Evolutionary conservation across 2,797 vertebrate species (phyloP).

Genomic region (Lepilemur ruficaudatus): DNA sequence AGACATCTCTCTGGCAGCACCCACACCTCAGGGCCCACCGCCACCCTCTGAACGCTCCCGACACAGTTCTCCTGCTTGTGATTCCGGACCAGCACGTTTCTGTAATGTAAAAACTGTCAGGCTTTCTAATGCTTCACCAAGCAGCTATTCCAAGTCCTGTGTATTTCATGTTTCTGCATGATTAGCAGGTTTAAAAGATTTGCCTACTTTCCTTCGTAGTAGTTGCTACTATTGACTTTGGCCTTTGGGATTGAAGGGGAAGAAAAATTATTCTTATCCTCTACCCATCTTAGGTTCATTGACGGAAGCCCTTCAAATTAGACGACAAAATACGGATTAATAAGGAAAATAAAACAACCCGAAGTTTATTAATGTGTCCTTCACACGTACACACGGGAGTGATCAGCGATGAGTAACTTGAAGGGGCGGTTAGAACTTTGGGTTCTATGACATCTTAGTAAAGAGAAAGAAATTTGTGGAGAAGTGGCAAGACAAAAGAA

Average conservation of each 20-base stretch:
- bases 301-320: background rate
- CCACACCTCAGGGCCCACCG: rapidly evolving
- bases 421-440: background rate
- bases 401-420: background rate
- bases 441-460: background rate
- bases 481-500: background rate
- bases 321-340: background rate
- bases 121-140: background rate
- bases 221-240: background rate
- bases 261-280: background rate
- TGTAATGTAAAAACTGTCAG: background rate
- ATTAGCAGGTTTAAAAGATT: background rate
- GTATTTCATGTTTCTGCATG: background rate
- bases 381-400: too few relatives aligned
- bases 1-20: background rate
- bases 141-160: background rate
- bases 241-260: background rate
- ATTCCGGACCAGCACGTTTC: background rate
- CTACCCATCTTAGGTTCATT: background rate
- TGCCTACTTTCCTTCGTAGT: background rate
- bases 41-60: background rate
- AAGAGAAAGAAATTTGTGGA: background rate
- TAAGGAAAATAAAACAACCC: background rate
- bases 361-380: background rate
- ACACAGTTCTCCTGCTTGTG: background rate